Evolutionary conservation across 1,140 invertebrate genomes (phyloP).

Genomic region (Drosophila trapezifrons): DNA sequence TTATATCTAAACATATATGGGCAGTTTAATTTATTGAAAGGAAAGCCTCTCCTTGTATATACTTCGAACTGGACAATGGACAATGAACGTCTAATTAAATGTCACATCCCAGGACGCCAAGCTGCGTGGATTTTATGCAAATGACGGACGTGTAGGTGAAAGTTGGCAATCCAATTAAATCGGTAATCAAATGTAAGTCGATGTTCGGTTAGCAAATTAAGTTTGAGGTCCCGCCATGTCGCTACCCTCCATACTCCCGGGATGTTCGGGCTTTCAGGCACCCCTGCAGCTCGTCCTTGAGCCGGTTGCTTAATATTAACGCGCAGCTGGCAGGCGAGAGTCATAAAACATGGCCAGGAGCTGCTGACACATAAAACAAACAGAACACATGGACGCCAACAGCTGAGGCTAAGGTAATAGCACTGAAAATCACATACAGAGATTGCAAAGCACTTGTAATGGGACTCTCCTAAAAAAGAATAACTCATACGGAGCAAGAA

Average conservation of each 20-base stretch:
- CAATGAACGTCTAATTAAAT: conserved; percentile 41
- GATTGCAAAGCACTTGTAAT: too few relatives aligned
- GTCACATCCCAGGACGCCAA: conserved; percentile 7
- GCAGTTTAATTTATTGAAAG: neutral
- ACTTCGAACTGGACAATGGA: conserved; percentile 21
- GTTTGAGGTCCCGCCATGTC: conserved; percentile 9
- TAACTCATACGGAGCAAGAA: neutral
- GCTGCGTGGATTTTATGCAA: conserved; percentile 43
- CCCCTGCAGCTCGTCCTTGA: conserved; percentile 16
- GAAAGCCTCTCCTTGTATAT: neutral
- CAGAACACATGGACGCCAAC: conserved; percentile 21
- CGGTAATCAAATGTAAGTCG: conserved; percentile 44
- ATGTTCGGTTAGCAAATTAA: conserved; percentile 42
- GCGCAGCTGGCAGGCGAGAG: conserved; percentile 51
- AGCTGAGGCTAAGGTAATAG: neutral
- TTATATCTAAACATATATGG: neutral
- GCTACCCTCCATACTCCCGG: conserved; percentile 12
- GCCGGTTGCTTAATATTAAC: conserved; percentile 57
- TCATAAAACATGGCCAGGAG: conserved; percentile 58
- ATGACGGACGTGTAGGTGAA: conserved; percentile 40
- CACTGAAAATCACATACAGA: neutral
- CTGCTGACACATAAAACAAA: conserved; percentile 49
- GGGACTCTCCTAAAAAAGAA: too few relatives aligned
- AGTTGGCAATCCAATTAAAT: conserved; percentile 57
- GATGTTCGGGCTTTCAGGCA: conserved; percentile 23